These are phyloP conservation scores for Ptychobarbus kaznakovi DNA, from an alignment of 2,797 vertebrate genomes.

Conservation along the genomic window DNA sequence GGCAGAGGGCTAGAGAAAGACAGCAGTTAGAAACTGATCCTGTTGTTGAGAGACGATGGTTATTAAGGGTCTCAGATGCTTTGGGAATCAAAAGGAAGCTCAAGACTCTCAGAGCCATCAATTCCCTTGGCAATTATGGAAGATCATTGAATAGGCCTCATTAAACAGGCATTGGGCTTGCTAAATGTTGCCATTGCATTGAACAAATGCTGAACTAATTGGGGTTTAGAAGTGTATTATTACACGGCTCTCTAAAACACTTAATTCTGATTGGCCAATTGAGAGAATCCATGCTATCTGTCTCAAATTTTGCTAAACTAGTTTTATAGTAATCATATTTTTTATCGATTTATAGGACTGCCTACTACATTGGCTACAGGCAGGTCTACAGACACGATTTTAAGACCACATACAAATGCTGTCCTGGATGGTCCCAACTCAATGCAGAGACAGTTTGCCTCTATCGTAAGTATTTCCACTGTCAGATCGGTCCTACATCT, in stretches of 20 bases:
- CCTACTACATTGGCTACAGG: constrained; percentile 73
- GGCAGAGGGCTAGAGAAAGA: constrained; percentile 34
- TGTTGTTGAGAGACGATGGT: constrained; percentile 53
- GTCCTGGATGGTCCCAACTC: constrained; percentile 78
- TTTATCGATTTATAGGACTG: constrained; percentile 69
- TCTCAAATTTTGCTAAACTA: background rate
- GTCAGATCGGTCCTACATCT: background rate
- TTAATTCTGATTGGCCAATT: background rate
- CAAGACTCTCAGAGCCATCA: constrained; percentile 41
- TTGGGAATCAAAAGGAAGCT: constrained; percentile 57
- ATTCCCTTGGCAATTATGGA: constrained; percentile 10
- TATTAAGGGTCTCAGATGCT: constrained; percentile 51
- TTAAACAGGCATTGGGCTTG: constrained; percentile 23
- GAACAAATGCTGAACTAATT: constrained; percentile 56
- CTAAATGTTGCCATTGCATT: constrained; percentile 43
- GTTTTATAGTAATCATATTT: background rate
- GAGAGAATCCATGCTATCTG: background rate
- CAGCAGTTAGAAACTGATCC: constrained; percentile 55
- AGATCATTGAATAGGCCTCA: constrained; percentile 30
- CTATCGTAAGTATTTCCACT: constrained; percentile 74
- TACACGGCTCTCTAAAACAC: background rate
- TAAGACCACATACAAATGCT: constrained; percentile 73
- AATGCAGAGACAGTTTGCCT: constrained; percentile 72
- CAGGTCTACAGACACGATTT: constrained; percentile 72
- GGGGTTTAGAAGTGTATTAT: constrained; percentile 18